Evolutionary conservation across 2,113 vertebrate species (phyloP).

Genomic region (Eclectus roratus): DNA sequence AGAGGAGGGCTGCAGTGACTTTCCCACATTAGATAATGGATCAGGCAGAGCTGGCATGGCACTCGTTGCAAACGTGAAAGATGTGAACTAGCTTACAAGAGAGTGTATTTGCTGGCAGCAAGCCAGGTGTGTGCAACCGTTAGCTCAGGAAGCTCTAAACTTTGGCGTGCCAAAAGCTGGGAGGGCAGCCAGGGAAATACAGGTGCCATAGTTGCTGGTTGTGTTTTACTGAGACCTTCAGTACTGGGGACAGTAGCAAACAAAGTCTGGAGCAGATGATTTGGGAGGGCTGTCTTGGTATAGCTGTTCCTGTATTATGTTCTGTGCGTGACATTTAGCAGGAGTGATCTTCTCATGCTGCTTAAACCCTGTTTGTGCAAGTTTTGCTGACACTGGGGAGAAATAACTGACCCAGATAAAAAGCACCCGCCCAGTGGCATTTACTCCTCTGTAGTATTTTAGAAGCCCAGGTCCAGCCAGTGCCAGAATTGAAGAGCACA

Average conservation of each 20-base stretch:
- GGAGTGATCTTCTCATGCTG: background rate
- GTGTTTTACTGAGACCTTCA: background rate
- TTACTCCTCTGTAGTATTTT: background rate
- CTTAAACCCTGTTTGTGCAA: background rate
- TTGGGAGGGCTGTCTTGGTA: background rate
- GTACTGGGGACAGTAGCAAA: background rate
- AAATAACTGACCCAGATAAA: background rate
- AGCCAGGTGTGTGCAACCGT: fast-evolving
- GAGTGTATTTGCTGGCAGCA: background rate
- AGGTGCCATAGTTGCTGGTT: background rate
- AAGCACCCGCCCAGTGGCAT: background rate
- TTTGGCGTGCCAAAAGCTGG: background rate
- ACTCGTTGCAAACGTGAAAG: fast-evolving
- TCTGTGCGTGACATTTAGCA: background rate
- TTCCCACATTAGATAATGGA: no score
- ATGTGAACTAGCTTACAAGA: background rate
- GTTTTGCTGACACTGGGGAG: background rate
- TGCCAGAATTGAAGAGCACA: background rate
- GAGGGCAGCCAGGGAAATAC: background rate
- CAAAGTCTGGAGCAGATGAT: background rate
- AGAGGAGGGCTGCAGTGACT: background rate
- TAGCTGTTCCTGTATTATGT: background rate
- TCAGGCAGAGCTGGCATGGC: background rate
- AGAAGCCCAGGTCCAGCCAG: background rate
- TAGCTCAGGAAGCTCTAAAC: background rate